Evolutionary conservation across 2,113 vertebrate genomes (phyloP).

Genomic region (Thunnus maccoyii): DNA sequence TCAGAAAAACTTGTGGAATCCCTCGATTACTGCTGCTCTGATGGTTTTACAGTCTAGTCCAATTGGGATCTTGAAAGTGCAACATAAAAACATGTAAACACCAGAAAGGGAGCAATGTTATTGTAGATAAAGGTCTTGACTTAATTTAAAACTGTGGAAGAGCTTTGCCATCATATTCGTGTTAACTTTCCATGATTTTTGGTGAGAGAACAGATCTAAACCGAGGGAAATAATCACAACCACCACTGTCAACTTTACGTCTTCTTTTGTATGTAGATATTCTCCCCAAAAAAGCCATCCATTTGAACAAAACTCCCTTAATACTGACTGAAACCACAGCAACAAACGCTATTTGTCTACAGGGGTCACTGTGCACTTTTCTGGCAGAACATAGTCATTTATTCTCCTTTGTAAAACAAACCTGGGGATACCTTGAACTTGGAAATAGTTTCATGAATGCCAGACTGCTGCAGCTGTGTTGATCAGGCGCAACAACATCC

Average conservation of each 20-base stretch:
- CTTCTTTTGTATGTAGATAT: neutral
- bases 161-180: neutral
- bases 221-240: neutral
- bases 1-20: neutral
- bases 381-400: neutral
- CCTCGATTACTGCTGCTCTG: too few relatives aligned
- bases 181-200: neutral
- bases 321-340: slow-evolving; percentile 9
- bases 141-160: neutral
- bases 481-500: neutral
- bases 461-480: neutral
- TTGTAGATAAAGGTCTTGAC: neutral
- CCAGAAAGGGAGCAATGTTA: too few relatives aligned
- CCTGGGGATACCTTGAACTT: slow-evolving; percentile 28
- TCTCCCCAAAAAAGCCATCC: neutral
- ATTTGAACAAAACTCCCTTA: neutral
- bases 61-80: neutral
- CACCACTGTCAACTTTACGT: neutral
- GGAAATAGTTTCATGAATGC: slow-evolving; percentile 11
- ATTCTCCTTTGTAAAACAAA: slow-evolving; percentile 25
- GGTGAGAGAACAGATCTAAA: neutral
- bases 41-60: neutral
- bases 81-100: too few relatives aligned
- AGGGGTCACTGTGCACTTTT: neutral
- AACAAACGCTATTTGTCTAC: neutral